Base-by-base conservation (phyloP, 1,140 invertebrate species). In the Mycetomoellerius zeteki region DNA sequence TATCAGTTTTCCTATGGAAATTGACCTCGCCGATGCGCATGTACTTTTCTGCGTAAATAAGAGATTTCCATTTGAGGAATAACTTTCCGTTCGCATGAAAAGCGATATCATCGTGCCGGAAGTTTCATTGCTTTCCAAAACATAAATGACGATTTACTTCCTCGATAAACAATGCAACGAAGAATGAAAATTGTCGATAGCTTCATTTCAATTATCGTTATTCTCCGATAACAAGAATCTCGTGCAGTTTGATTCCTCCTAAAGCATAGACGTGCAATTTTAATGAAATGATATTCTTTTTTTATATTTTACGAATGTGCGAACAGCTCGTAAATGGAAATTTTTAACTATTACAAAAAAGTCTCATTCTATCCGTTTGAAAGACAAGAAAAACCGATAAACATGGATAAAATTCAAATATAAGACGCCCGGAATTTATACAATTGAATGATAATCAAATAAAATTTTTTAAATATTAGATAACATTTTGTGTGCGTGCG, bases 41-140 rank as follows among this genome's bases (percentile, higher is more conserved):
- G 65, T 50, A 54, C 72, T 81, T 60, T 85, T 65, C 72, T 58
- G 71, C 58, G 50, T 76, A 85, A 73, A 72, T 47, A 33, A 21
- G 6, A 64, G 85, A 72, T 86, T 82, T 64, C 30, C 33, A 77
- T 82, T 82, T 82, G 85, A 82, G n/a, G 56, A 43, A 54, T 86
- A 86, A 82, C 85, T 86, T 86, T 84, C 14, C 52, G 27, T 52
- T 72, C 54, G 30, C 75, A 60, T 73, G 85, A 84, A 72, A 73
- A 54, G 47, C 58, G 60, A 58, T 71, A 81, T 80, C 64, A 56
- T 69, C 52, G 1, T 50, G 4, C 37, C 21, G 47, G 21, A 64
- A 82, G 47, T 86, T 82, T n/a, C 67, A 19, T n/a, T 60, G 8
- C 16, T 19, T 30, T 3, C 50, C 64, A 8, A 67, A 52, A 33